Conservation (phyloP, 2,113 vertebrate genomes). For the Platycercus adscitus region DNA sequence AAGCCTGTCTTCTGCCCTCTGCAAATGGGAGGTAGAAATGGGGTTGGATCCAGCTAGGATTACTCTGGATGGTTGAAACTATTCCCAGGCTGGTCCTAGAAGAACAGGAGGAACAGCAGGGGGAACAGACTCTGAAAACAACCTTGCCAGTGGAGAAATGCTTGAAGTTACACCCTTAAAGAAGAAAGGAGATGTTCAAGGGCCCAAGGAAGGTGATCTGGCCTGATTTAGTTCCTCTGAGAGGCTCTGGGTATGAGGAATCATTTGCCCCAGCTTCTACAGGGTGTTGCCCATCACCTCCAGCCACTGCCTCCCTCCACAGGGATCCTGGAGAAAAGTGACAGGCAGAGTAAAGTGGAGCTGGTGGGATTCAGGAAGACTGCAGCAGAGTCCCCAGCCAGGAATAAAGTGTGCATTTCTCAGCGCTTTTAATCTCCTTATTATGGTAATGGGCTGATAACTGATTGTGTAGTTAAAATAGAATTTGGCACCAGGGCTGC, state of each 20-base stretch:
- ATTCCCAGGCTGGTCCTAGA: neutral
- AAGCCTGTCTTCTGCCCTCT: neutral
- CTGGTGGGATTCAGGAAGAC: neutral
- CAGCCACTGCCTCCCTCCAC: neutral
- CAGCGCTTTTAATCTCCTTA: constrained; percentile 48
- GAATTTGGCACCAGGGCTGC: constrained; percentile 56
- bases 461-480: constrained; percentile 62
- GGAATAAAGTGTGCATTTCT: constrained; percentile 6
- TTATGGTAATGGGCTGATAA: constrained; percentile 63
- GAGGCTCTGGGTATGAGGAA: neutral
- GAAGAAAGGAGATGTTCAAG: neutral
- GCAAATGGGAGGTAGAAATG: neutral
- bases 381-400: constrained; percentile 3
- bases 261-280: neutral
- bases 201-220: neutral
- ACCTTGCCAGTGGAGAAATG: neutral
- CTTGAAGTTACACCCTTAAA: neutral
- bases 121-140: neutral
- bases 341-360: neutral
- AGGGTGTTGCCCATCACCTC: neutral
- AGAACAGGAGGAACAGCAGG: neutral
- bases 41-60: neutral
- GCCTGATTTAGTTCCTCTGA: neutral
- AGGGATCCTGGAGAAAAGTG: neutral
- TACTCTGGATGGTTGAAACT: neutral